These are phyloP conservation scores for Oreonectes daqikongensis DNA, from an alignment of 2,797 vertebrate species.

Conservation along the genomic window DNA sequence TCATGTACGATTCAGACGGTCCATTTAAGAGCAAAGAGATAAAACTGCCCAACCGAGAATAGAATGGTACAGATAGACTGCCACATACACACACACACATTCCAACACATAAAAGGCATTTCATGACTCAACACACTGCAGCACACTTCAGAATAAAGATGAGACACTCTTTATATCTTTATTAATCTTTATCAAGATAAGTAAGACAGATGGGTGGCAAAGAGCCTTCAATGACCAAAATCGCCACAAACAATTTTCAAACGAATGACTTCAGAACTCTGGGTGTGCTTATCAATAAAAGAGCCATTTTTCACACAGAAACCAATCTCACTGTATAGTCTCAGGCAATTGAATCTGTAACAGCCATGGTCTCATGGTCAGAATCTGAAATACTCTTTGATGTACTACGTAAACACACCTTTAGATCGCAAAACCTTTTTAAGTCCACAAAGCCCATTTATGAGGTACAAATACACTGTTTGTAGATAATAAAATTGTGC, in stretches of 20 bases:
- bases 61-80: slow-evolving; percentile 8
- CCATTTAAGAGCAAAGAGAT: slow-evolving; percentile 8
- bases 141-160: background rate
- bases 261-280: slow-evolving; percentile 22
- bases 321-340: slow-evolving; percentile 13
- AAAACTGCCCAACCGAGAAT: too few species aligned
- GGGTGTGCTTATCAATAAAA: background rate
- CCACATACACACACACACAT: slow-evolving; percentile 26
- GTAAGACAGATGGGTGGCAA: slow-evolving; percentile 35
- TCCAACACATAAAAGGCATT: background rate
- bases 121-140: background rate
- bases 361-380: slow-evolving; percentile 13
- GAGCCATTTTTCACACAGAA: slow-evolving; percentile 24
- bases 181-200: slow-evolving; percentile 45
- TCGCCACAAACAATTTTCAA: slow-evolving; percentile 35
- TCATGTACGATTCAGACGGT: background rate
- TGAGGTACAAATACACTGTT: too few species aligned
- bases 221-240: slow-evolving; percentile 28
- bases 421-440: too few species aligned
- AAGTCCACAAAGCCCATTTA: background rate
- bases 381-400: slow-evolving; percentile 6
- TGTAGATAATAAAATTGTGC: too few species aligned
- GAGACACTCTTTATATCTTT: slow-evolving; percentile 34
- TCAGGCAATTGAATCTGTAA: slow-evolving; percentile 17
- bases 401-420: background rate